Base-by-base conservation (phyloP, 2,797 vertebrate genomes). In the Trachops cirrhosus region DNA sequence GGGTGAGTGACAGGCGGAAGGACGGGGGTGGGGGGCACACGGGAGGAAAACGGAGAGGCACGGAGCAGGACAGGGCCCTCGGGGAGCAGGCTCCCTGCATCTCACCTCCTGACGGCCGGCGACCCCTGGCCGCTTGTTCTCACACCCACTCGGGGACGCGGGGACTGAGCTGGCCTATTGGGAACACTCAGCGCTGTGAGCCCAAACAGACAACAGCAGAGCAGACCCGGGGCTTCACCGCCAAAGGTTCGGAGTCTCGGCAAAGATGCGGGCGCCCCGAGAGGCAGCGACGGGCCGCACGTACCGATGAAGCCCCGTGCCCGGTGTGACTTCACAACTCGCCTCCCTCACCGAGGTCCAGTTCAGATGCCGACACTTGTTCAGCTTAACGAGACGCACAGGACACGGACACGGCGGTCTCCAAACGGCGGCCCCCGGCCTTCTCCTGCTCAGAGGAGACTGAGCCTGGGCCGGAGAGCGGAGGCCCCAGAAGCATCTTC, bases 131-230 rank as follows among this genome's bases (percentile, higher is more conserved):
- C 14, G 32, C 11, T 12, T 10, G 54, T 24, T 24, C 54, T 24
- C 3, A 24, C 54, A 24, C 9, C 22, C 21, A 0, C 9, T 9
- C 12, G 24, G 24, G 57, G 57, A 59, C 10, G 0, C 0, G 10
- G 57, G 57, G 41, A 44, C 41, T 2, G 21, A 7, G 46, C 41
- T 73, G 32, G 24, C 75, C 71, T 2, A 12, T 32, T 16, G 39
- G 34, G 73, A 75, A 62, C 37, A 34, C 18, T 68, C 8, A n/a
- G 16, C 0, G 5, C 57, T 10, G 7, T 16, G 12, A 88, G 37
- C 54, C 85, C n/a, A 2, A 74, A 32, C 34, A 54, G 75, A 80
- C 21, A 16, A 21, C 26, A 26, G 29, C 26, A 26, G 29, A 37
- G 74, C 48, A 52, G 77, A 71, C 2, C 44, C 44, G 16, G 18